phyloP scores from a whole-genome alignment of 1,140 invertebrate genomes.

The Aphis gossypii region DNA sequence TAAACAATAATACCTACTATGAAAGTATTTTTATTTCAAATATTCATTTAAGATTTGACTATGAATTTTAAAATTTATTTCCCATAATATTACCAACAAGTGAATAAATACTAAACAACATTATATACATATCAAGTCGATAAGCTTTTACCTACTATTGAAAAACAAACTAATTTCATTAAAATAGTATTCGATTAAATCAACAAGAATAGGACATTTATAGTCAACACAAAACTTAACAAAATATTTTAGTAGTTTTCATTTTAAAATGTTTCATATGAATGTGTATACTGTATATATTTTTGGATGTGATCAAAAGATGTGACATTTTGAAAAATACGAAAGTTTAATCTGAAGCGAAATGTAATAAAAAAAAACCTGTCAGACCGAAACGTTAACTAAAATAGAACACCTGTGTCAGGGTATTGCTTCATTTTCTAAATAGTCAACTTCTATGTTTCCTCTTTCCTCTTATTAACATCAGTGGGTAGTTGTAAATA shows the following conservation, averaged over 20 bases:
- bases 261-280: neutral
- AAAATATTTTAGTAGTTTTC: neutral
- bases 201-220: neutral
- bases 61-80: neutral
- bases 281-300: slow-evolving; percentile 3
- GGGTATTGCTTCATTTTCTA: slow-evolving; percentile 5
- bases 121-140: neutral
- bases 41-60: neutral
- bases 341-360: slow-evolving; percentile 1
- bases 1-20: neutral
- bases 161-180: neutral
- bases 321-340: slow-evolving; percentile 25
- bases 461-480: neutral
- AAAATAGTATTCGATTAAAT: neutral
- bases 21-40: neutral
- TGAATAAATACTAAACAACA: too few species aligned
- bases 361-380: slow-evolving; percentile 29
- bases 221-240: neutral
- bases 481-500: neutral
- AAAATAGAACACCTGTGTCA: slow-evolving; percentile 12
- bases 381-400: slow-evolving; percentile 24
- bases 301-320: neutral
- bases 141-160: neutral
- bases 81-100: neutral
- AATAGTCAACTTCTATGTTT: neutral